phyloP scores from a whole-genome alignment of 2,888 invertebrate genomes.

The Lasioglossum malachurum region DNA sequence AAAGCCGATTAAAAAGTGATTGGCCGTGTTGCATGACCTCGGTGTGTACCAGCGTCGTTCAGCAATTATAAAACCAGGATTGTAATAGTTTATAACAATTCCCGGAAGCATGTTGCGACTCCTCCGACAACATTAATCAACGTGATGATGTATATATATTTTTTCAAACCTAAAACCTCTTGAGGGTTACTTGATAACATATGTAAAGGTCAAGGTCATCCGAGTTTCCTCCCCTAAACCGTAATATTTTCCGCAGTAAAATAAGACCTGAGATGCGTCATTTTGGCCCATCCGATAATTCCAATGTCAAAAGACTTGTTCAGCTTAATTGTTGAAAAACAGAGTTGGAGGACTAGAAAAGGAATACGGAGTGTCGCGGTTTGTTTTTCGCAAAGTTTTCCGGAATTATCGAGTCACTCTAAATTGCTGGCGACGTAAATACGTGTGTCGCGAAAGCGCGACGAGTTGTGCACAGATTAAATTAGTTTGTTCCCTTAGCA shows the following conservation, averaged over 20 bases:
- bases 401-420: not conserved
- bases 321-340: not conserved
- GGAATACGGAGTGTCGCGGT: too few relatives aligned
- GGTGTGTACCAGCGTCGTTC: conserved; percentile 11
- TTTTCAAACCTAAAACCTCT: too few relatives aligned
- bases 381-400: not conserved
- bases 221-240: too few relatives aligned
- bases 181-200: too few relatives aligned
- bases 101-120: not conserved
- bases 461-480: conserved; percentile 36
- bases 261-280: not conserved
- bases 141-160: too few relatives aligned
- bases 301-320: not conserved
- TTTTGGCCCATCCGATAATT: not conserved
- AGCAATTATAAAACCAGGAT: conserved; percentile 4
- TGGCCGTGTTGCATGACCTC: conserved; percentile 18
- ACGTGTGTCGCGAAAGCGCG: conserved; percentile 20
- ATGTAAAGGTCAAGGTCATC: too few relatives aligned
- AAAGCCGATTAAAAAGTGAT: conserved; percentile 48
- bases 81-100: conserved; percentile 18
- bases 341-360: too few relatives aligned
- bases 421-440: conserved; percentile 26
- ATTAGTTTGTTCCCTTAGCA: conserved; percentile 58
- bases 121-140: not conserved
- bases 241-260: not conserved